A percentile compares a stretch with the other conserved stretches of the same genome.
phyloP scores from a whole-genome alignment of 2,888 invertebrate genomes.

The Amphipoea lucens region DNA sequence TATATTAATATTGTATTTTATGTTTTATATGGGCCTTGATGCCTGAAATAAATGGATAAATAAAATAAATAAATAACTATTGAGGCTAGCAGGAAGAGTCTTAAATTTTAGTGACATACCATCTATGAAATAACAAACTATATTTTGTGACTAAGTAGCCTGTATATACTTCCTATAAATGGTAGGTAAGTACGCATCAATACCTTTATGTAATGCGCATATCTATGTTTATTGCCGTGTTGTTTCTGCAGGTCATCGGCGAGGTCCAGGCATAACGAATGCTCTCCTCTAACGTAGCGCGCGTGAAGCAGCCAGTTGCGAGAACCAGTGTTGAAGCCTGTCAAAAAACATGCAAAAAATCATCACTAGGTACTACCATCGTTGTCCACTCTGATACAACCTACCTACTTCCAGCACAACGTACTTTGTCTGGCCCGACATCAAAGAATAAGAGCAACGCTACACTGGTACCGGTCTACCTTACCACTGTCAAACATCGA shows the following conservation, averaged over 20 bases:
- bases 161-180: neutral
- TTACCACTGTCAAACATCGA: neutral
- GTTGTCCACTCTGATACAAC: neutral
- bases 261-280: conserved; percentile 80
- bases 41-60: too few relatives aligned
- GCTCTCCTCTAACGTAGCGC: conserved; percentile 86
- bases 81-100: neutral
- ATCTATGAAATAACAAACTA: neutral
- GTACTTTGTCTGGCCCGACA: neutral
- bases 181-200: neutral
- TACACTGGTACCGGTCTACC: neutral
- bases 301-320: conserved; percentile 86
- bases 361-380: neutral
- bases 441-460: neutral
- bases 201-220: conserved; percentile 85
- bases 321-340: conserved; percentile 78
- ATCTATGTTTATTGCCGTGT: conserved; percentile 82
- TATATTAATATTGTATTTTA: too few relatives aligned
- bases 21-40: too few relatives aligned
- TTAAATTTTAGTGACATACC: neutral
- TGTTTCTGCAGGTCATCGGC: conserved; percentile 82
- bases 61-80: too few relatives aligned
- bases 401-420: neutral
- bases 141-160: neutral
- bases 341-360: conserved; percentile 23